Percentiles rank a stretch among this genome's conserved stretches.
Evolutionary conservation across 2,797 vertebrate genomes (phyloP).

Genomic region (Scolopax bukidnonensis): DNA sequence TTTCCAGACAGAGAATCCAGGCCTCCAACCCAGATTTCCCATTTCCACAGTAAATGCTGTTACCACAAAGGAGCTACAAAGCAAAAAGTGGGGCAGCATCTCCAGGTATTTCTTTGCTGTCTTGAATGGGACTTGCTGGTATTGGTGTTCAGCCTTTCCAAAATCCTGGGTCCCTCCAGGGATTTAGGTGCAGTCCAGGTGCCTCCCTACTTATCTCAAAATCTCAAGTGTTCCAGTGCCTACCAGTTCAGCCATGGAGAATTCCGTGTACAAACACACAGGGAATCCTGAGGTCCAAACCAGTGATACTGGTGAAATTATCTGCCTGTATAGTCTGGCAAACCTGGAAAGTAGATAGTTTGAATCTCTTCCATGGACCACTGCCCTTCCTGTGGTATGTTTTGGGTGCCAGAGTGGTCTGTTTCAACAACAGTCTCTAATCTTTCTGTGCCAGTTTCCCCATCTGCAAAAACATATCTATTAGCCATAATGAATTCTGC

Average conservation of each 20-base stretch:
- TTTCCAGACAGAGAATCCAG: not conserved
- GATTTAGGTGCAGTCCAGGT: not conserved
- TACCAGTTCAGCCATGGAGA: not conserved
- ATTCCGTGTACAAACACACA: not conserved
- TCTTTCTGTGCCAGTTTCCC: conserved; percentile 6
- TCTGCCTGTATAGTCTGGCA: not conserved
- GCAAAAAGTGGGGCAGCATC: not conserved
- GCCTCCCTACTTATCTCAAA: not conserved
- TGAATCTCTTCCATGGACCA: not conserved
- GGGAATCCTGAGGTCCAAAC: not conserved
- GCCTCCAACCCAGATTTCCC: not conserved
- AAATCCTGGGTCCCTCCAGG: not conserved
- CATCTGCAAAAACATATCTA: conserved; percentile 41
- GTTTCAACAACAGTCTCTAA: not conserved
- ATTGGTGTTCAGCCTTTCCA: not conserved
- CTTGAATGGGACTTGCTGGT: not conserved
- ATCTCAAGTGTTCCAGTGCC: not conserved
- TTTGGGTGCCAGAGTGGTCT: not conserved
- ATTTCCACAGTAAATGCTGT: not conserved
- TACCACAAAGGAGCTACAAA: not conserved
- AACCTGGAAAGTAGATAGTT: not conserved
- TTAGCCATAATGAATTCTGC: not conserved
- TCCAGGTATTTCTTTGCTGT: not conserved
- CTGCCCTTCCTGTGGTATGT: not conserved
- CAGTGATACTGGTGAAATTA: not conserved